These are phyloP conservation scores for Pantherophis vulpinus DNA, from an alignment of 2,797 vertebrate species.

Conservation along the genomic window DNA sequence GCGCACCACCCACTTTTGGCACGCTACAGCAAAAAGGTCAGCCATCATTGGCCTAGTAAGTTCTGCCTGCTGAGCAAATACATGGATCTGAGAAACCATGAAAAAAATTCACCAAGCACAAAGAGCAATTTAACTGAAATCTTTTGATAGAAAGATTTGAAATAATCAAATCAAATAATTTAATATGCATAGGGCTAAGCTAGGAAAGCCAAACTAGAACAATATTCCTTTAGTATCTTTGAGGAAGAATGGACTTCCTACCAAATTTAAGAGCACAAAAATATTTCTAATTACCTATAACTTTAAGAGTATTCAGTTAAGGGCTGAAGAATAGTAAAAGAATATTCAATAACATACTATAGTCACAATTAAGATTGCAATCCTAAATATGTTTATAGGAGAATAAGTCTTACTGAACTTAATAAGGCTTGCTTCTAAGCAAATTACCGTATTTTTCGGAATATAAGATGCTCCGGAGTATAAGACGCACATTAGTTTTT, in stretches of 20 bases:
- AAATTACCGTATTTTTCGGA: not conserved
- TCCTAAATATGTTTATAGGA: not conserved
- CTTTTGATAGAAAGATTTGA: not conserved
- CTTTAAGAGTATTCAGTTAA: not conserved
- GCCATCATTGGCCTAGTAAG: not conserved
- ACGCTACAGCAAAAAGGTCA: too few species aligned
- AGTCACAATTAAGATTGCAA: not conserved
- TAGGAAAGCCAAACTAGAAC: not conserved
- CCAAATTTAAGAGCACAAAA: not conserved
- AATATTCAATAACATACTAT: not conserved
- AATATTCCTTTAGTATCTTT: not conserved
- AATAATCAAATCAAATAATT: not conserved
- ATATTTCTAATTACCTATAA: not conserved
- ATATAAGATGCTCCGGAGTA: too few species aligned
- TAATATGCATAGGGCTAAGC: not conserved
- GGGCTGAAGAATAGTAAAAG: not conserved
- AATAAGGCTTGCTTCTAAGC: not conserved
- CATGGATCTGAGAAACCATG: not conserved
- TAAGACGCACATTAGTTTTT: too few species aligned
- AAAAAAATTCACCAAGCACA: not conserved
- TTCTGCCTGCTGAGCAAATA: not conserved
- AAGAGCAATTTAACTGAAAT: not conserved
- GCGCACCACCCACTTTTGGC: too few species aligned
- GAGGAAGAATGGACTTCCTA: not conserved
- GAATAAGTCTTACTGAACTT: not conserved